These are phyloP conservation scores for Lasioglossum lativentre DNA, from an alignment of 2,888 invertebrate genomes.

Conservation along the genomic window DNA sequence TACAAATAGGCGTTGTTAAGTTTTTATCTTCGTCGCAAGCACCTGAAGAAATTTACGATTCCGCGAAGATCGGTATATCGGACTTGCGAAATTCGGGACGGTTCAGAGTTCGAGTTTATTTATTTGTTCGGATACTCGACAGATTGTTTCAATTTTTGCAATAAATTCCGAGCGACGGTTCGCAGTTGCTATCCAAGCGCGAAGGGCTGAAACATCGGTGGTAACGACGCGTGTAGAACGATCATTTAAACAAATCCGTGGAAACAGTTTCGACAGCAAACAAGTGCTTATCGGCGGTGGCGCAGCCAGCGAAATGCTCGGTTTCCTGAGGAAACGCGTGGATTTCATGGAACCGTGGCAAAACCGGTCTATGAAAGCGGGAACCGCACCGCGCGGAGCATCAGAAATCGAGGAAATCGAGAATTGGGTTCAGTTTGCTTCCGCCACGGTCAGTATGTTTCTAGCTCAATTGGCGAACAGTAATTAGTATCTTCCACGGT, in stretches of 20 bases:
- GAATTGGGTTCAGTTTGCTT: not conserved
- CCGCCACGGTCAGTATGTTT: conserved; percentile 29
- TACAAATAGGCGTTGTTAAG: too few relatives aligned
- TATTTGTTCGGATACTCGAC: too few relatives aligned
- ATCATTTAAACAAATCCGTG: not conserved
- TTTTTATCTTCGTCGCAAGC: too few relatives aligned
- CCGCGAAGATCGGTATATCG: too few relatives aligned
- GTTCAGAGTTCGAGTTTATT: too few relatives aligned
- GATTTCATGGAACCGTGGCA: not conserved
- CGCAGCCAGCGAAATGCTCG: not conserved
- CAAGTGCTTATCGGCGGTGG: not conserved
- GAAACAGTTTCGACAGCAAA: not conserved
- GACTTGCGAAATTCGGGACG: too few relatives aligned
- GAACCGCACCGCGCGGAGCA: not conserved
- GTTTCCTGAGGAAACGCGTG: not conserved
- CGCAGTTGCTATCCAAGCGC: too few relatives aligned
- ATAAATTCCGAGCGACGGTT: too few relatives aligned
- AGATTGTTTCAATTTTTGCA: too few relatives aligned
- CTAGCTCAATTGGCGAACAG: conserved; percentile 25
- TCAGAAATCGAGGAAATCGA: not conserved
- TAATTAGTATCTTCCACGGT: conserved; percentile 23
- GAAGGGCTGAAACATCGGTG: too few relatives aligned
- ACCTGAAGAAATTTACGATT: too few relatives aligned
- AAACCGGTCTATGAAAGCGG: not conserved
- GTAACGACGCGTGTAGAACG: too few relatives aligned